phyloP scores from a whole-genome alignment of 2,888 invertebrate genomes.

The Zaprionus bogoriensis region DNA sequence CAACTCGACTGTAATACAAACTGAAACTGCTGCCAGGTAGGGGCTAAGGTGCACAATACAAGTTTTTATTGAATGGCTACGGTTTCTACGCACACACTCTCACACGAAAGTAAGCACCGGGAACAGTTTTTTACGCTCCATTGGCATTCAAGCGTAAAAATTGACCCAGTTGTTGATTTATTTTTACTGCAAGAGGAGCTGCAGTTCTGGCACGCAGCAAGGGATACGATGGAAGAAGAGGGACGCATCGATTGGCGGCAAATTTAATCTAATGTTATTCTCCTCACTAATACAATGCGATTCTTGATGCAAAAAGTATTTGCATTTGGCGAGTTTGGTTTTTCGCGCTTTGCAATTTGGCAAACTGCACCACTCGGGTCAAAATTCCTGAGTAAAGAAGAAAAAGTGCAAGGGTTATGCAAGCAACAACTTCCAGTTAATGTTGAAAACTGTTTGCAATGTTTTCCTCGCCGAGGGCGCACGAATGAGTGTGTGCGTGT shows the following conservation, averaged over 20 bases:
- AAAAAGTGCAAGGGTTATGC: constrained; percentile 1
- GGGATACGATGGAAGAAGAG: neutral
- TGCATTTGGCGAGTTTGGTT: neutral
- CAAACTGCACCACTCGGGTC: neutral
- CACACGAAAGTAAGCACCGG: constrained; percentile 10
- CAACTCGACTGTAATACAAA: too few relatives aligned
- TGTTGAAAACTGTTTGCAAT: constrained; percentile 52
- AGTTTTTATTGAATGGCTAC: constrained; percentile 37
- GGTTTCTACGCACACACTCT: constrained; percentile 18
- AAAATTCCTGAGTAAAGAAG: constrained; percentile 3
- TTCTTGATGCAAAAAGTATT: neutral
- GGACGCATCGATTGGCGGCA: neutral
- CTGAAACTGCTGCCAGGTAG: constrained; percentile 28
- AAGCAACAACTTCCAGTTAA: constrained; percentile 33
- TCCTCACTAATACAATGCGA: neutral
- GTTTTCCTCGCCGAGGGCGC: constrained; percentile 4
- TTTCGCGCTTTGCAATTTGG: neutral
- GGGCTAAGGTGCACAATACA: neutral
- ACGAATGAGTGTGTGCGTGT: neutral
- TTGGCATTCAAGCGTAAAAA: constrained; percentile 69
- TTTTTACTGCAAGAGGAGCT: constrained; percentile 49
- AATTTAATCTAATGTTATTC: neutral
- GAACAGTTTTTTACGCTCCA: constrained; percentile 40
- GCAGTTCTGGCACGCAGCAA: neutral
- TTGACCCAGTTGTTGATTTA: constrained; percentile 77